Conservation (phyloP, 2,888 invertebrate species). For the Andrena marginata region DNA sequence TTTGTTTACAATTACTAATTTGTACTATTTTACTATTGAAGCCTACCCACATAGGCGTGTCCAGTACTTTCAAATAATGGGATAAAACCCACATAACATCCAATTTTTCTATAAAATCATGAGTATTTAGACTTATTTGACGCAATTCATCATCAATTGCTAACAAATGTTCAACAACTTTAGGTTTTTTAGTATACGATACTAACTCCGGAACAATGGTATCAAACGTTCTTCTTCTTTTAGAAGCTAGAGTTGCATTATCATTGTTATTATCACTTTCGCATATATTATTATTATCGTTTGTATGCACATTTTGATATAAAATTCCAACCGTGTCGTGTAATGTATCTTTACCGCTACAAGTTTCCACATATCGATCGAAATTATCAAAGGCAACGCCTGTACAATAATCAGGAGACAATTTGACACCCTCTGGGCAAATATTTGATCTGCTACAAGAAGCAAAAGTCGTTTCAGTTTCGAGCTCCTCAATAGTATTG, state of each 20-base stretch:
- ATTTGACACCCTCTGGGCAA: slow-evolving; percentile 48
- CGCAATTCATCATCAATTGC: neutral
- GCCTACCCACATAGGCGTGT: neutral
- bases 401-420: slow-evolving; percentile 44
- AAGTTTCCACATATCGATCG: slow-evolving; percentile 71
- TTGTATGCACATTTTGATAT: slow-evolving; percentile 50
- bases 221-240: neutral
- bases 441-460: neutral
- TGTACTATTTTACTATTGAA: neutral
- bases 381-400: slow-evolving; percentile 68
- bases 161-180: neutral
- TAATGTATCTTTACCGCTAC: slow-evolving; percentile 69
- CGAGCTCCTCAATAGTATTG: slow-evolving; percentile 1
- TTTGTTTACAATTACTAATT: neutral
- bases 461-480: slow-evolving; percentile 23
- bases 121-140: neutral
- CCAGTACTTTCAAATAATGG: neutral
- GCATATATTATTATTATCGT: neutral
- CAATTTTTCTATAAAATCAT: neutral
- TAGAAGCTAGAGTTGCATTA: too few relatives aligned
- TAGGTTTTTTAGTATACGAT: neutral
- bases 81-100: neutral
- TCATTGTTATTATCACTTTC: too few relatives aligned
- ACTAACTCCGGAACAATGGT: neutral
- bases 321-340: slow-evolving; percentile 72